Base-by-base conservation (phyloP, 37 sponge, comb jelly and placozoan genomes). In the Spongia lamella region DNA sequence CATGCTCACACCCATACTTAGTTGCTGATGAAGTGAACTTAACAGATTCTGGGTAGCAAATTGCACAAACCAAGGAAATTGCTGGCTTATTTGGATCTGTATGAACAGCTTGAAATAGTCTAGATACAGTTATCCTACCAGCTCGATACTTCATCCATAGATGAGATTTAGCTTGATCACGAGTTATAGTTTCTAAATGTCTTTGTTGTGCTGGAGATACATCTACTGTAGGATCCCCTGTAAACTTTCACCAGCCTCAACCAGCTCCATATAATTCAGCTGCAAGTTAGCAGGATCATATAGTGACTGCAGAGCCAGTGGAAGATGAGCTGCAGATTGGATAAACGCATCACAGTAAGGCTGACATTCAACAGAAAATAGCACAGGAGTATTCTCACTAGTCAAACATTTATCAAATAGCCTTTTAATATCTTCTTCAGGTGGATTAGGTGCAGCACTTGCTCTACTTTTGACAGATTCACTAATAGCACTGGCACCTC, bases 1-100 rank as follows among this genome's bases (percentile, higher is more conserved):
- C 78, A 78, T 78, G 66, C 11, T 63, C 53, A 63, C 77, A 76
- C 1, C 77, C 77, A n/a, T n/a, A n/a, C n/a, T n/a, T n/a, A n/a
- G n/a, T n/a, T 30, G 77, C 77, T 21, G 77, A 27, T 58, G 53
- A 54, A 24, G 52, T 50, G 33, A 76, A 63, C 21, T 56, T 38
- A 26, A 43, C 30, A 1, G 29, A 21, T 3, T 76, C 29, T 6
- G 77, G 66, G 27, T 63, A 76, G 20, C 77, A 76, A 1, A 76
- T 40, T 15, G 39, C 59, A 37, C 77, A n/a, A 7, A 76, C 7
- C 65, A 76, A 50, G 16, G 77, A 76, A 2, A 76, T 29, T 9
- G 77, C 61, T 76, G 77, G 77, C 19, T 74, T 47, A 33, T 74
- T 24, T 1, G 75, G 76, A 75, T 75, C 27, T 22, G 76, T 75